phyloP scores from a whole-genome alignment of 2,888 invertebrate species.

The Metacarcinus magister region DNA sequence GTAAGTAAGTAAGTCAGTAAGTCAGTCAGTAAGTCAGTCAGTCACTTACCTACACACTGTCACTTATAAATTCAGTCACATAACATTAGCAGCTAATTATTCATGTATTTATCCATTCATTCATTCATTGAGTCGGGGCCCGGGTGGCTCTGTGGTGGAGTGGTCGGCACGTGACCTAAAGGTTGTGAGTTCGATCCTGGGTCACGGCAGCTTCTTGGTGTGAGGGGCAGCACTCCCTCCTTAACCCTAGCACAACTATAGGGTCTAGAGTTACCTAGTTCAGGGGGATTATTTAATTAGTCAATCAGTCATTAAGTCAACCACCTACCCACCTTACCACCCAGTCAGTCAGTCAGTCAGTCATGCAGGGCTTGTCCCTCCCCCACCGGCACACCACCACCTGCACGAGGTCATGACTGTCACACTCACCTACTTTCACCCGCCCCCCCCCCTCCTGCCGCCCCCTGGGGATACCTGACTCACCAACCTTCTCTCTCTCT shows the following conservation, averaged over 20 bases:
- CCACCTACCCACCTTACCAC: background rate
- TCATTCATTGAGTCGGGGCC: background rate
- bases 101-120: background rate
- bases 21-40: slow-evolving; percentile 8
- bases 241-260: no score
- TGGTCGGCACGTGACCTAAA: background rate
- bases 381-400: background rate
- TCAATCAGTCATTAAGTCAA: background rate
- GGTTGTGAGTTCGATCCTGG: no score
- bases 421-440: slow-evolving; percentile 34
- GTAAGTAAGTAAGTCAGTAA: background rate
- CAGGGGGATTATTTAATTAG: background rate
- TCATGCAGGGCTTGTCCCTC: background rate
- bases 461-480: background rate
- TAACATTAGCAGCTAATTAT: background rate
- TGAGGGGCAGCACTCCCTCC: no score
- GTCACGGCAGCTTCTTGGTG: no score
- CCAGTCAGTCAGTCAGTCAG: slow-evolving; percentile 19
- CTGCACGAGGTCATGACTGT: background rate
- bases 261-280: no score
- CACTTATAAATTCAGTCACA: background rate
- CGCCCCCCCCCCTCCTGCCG: background rate
- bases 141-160: no score
- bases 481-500: background rate
- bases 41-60: background rate